Percentiles rank a stretch among this genome's conserved stretches.
Conservation (phyloP, 2,113 vertebrate genomes). For the Sceloporus tristichus region DNA sequence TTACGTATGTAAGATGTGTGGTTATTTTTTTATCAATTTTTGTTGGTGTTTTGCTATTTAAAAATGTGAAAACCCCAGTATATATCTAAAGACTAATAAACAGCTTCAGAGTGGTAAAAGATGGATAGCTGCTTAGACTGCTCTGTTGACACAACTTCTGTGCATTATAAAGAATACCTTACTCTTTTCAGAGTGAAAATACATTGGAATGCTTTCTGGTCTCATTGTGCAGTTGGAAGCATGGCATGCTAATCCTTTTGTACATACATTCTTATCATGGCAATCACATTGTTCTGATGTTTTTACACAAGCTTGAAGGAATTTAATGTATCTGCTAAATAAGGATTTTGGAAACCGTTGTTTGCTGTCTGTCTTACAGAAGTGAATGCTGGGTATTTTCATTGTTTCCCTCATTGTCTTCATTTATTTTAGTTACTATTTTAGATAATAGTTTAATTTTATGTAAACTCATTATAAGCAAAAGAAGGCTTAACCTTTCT, state of each 20-base stretch:
- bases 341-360: constrained; percentile 33
- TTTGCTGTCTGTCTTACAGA: constrained; percentile 44
- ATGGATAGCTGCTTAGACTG: constrained; percentile 46
- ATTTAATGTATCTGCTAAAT: constrained; percentile 27
- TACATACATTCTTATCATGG: constrained; percentile 54
- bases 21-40: constrained; percentile 1
- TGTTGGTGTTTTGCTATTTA: neutral
- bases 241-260: constrained; percentile 63
- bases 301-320: constrained; percentile 40
- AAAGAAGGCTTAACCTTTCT: neutral
- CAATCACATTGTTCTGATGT: constrained; percentile 26
- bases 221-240: constrained; percentile 55
- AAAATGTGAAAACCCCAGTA: neutral
- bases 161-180: constrained; percentile 61
- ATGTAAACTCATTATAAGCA: constrained; percentile 10
- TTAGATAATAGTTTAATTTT: neutral
- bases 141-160: constrained; percentile 55
- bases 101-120: constrained; percentile 2
- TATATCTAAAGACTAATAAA: constrained; percentile 4
- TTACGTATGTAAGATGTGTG: rapidly evolving
- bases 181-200: constrained; percentile 43
- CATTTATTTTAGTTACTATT: neutral
- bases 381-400: constrained; percentile 29
- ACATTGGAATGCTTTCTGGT: constrained; percentile 53
- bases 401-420: constrained; percentile 26